Conservation (phyloP, 2,888 invertebrate genomes). For the Melinaea marsaeus region DNA sequence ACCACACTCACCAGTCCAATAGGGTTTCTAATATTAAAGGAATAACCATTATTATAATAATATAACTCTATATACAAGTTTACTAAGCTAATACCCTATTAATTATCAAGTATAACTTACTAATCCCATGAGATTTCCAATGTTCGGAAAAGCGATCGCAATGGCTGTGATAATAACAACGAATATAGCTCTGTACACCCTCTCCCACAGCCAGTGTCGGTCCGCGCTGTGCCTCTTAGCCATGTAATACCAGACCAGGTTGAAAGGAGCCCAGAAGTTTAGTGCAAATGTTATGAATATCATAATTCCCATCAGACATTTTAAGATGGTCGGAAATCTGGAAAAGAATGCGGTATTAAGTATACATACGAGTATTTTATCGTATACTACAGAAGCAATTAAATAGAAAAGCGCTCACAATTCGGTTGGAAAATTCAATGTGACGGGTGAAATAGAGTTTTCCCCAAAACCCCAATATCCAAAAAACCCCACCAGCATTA, state of each 20-base stretch:
- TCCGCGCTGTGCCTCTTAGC: conserved; percentile 51
- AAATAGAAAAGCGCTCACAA: conserved; percentile 53
- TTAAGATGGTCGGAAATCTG: conserved; percentile 64
- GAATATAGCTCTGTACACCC: conserved; percentile 56
- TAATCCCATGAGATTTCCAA: conserved; percentile 68
- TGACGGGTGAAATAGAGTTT: conserved; percentile 55
- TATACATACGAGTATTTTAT: no score
- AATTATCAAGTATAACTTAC: conserved; percentile 39
- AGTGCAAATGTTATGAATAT: conserved; percentile 69
- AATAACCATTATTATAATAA: no score
- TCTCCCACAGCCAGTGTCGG: conserved; percentile 64
- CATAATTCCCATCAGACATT: conserved; percentile 65
- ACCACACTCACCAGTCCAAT: no score
- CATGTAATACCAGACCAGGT: conserved; percentile 66
- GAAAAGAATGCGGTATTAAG: conserved; percentile 14
- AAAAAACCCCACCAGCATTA: conserved; percentile 64
- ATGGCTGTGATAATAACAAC: conserved; percentile 54
- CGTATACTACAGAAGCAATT: no score
- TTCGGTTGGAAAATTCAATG: conserved; percentile 61
- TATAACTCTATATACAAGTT: no score
- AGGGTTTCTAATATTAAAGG: no score
- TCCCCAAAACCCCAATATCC: conserved; percentile 72
- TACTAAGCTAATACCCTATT: background rate
- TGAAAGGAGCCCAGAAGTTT: conserved; percentile 72
- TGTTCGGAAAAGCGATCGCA: conserved; percentile 66